Evolutionary conservation across 2,888 invertebrate genomes (phyloP).

Genomic region (Halictus ligatus): DNA sequence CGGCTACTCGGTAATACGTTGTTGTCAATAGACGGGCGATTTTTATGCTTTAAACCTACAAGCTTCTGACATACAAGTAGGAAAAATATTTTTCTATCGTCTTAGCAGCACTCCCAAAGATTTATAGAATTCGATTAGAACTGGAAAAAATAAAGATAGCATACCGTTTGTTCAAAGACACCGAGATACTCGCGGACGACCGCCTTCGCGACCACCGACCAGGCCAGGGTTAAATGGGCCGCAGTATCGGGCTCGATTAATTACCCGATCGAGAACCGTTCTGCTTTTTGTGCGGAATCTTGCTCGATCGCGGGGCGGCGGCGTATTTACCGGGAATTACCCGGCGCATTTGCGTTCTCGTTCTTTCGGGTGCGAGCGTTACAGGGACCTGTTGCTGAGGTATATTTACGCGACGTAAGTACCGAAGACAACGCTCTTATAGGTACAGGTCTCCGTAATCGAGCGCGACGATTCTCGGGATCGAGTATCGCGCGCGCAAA

Average conservation of each 20-base stretch:
- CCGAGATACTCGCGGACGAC: not conserved
- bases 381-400: constrained; percentile 60
- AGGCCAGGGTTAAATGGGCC: not conserved
- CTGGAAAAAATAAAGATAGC: too few species aligned
- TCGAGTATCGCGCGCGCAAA: not conserved
- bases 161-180: too few species aligned
- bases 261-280: not conserved
- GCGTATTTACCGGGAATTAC: not conserved
- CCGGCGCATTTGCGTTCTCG: constrained; percentile 25
- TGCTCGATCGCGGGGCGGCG: not conserved
- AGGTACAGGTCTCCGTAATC: not conserved
- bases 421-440: constrained; percentile 27
- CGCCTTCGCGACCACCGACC: not conserved
- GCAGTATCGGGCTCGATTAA: not conserved
- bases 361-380: constrained; percentile 53
- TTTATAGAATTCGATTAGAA: too few species aligned
- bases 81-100: too few species aligned
- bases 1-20: too few species aligned
- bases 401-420: constrained; percentile 43
- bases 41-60: too few species aligned
- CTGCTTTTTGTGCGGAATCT: not conserved
- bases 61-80: too few species aligned
- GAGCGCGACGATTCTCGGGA: not conserved
- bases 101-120: too few species aligned
- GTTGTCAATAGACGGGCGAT: too few species aligned